These are phyloP conservation scores for Philypnodon macrostomus DNA, from an alignment of 2,797 vertebrate species.

Conservation along the genomic window DNA sequence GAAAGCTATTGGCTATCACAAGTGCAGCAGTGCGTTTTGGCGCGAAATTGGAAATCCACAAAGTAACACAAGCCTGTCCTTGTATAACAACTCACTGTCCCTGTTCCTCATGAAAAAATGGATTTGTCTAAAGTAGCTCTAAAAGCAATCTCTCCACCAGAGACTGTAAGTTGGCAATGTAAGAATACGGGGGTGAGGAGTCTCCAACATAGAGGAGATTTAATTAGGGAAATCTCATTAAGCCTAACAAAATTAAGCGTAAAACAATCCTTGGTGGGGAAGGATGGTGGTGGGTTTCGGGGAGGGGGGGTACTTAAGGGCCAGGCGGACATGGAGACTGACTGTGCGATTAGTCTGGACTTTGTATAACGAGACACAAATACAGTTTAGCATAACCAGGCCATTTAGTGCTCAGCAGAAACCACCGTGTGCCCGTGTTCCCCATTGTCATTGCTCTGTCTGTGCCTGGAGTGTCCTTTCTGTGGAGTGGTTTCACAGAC, in stretches of 20 bases:
- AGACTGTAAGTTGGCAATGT: slow-evolving; percentile 71
- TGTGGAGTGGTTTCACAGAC: slow-evolving; percentile 2
- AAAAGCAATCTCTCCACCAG: slow-evolving; percentile 82
- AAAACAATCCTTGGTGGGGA: slow-evolving; percentile 96
- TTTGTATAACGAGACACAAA: slow-evolving; percentile 48
- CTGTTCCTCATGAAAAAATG: slow-evolving; percentile 75
- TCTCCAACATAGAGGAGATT: slow-evolving; percentile 91
- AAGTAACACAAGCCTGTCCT: slow-evolving; percentile 36
- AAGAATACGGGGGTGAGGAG: slow-evolving; percentile 56
- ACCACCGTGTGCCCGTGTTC: slow-evolving; percentile 47
- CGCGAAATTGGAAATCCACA: slow-evolving; percentile 54
- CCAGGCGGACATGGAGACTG: slow-evolving; percentile 44
- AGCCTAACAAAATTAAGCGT: slow-evolving; percentile 96
- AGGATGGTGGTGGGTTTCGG: slow-evolving; percentile 55
- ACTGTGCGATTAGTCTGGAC: slow-evolving; percentile 49
- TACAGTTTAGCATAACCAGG: slow-evolving; percentile 53
- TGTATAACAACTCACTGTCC: slow-evolving; percentile 42
- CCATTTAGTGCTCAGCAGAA: slow-evolving; percentile 56
- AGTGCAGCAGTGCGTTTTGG: slow-evolving; percentile 53
- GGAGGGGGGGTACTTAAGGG: slow-evolving; percentile 34
- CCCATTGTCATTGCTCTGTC: slow-evolving; percentile 15
- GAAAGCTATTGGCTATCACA: slow-evolving; percentile 46
- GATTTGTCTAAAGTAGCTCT: slow-evolving; percentile 81
- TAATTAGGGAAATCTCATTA: slow-evolving; percentile 99
- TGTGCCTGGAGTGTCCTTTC: slow-evolving; percentile 10